Evolutionary conservation across 2,888 invertebrate genomes (phyloP).

Genomic region (Drosophila mulleri): DNA sequence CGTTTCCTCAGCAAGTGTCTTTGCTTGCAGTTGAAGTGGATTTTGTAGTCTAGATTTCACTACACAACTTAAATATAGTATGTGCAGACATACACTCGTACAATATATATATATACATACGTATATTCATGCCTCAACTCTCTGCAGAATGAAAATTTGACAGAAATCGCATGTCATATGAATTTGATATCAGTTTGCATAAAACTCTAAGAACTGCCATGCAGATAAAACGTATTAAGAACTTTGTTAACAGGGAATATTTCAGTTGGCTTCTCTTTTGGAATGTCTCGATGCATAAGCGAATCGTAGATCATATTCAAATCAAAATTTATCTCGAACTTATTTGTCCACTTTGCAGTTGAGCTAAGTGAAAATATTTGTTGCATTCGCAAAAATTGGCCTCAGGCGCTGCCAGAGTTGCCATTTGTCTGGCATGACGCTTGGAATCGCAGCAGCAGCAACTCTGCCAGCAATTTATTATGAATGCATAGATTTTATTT

Average conservation of each 20-base stretch:
- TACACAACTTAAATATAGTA: too few species aligned
- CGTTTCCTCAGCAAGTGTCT: not conserved
- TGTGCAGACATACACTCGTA: too few species aligned
- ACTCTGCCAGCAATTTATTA: slow-evolving; percentile 36
- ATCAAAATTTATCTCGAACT: slow-evolving; percentile 8
- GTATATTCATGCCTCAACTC: not conserved
- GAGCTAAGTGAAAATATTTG: slow-evolving; percentile 25
- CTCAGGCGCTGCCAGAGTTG: slow-evolving; percentile 8
- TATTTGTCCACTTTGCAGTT: not conserved
- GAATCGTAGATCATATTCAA: not conserved
- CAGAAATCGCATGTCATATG: not conserved
- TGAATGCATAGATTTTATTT: slow-evolving; percentile 29
- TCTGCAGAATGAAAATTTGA: not conserved
- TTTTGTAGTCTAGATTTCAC: not conserved
- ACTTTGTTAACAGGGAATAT: not conserved
- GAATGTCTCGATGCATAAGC: not conserved
- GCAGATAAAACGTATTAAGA: not conserved
- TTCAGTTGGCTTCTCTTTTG: not conserved
- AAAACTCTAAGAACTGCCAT: not conserved
- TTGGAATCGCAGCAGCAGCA: slow-evolving; percentile 15
- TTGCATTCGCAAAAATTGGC: slow-evolving; percentile 9
- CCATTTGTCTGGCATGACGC: slow-evolving; percentile 19
- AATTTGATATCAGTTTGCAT: not conserved
- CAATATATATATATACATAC: not conserved
- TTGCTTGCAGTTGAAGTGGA: not conserved